Conservation (phyloP, 2,113 vertebrate species). For the Aythya baeri region DNA sequence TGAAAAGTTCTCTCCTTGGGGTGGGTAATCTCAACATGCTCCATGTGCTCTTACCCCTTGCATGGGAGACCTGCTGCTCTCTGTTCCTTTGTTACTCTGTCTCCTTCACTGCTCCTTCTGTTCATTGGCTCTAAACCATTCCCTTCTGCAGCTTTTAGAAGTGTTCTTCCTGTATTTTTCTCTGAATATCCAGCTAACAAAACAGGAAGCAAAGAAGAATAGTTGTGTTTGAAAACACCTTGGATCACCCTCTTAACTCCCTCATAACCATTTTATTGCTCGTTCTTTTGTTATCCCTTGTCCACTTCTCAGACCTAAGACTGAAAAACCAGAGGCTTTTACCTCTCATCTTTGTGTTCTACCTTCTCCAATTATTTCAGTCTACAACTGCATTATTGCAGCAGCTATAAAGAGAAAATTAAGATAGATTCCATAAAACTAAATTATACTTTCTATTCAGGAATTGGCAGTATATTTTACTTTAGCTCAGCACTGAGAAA, state of each 20-base stretch:
- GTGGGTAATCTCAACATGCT: fast-evolving
- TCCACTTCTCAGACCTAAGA: neutral
- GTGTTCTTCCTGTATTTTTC: neutral
- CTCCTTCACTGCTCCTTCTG: neutral
- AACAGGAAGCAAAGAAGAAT: neutral
- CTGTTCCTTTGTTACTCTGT: neutral
- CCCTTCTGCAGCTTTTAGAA: neutral
- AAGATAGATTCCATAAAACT: neutral
- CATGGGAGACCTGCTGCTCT: neutral
- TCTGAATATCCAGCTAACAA: neutral
- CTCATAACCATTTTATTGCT: neutral
- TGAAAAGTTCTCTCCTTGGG: neutral
- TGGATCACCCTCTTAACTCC: neutral
- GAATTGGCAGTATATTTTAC: constrained; percentile 3
- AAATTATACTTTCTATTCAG: constrained; percentile 30
- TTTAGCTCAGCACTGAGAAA: neutral
- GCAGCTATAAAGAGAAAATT: neutral
- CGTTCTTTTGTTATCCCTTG: neutral
- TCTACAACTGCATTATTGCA: neutral
- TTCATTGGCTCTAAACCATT: neutral
- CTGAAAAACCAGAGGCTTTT: neutral
- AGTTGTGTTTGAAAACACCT: neutral
- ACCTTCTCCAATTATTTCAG: neutral
- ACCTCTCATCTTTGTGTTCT: neutral
- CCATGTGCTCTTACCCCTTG: neutral